phyloP scores from a whole-genome alignment of 2,888 invertebrate species.

The Conus canariensis region DNA sequence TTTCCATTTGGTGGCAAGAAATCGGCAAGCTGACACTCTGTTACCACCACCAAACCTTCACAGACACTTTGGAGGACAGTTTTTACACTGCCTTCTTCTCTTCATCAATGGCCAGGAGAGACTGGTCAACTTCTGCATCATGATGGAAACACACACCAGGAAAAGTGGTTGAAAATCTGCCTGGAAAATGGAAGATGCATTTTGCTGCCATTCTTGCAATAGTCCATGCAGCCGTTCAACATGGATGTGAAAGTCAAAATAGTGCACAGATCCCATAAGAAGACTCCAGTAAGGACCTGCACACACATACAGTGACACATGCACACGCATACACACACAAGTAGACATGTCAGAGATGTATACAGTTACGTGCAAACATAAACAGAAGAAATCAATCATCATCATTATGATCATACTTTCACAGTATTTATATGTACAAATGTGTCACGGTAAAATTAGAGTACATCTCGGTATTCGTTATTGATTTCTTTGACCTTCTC shows the following conservation, averaged over 20 bases:
- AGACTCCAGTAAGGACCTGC: not conserved
- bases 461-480: too few relatives aligned
- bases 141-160: not conserved
- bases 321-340: too few relatives aligned
- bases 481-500: too few relatives aligned
- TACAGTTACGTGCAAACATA: too few relatives aligned
- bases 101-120: not conserved
- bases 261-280: not conserved
- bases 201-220: not conserved
- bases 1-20: too few relatives aligned
- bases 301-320: too few relatives aligned
- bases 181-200: not conserved
- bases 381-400: too few relatives aligned
- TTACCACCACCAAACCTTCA: not conserved
- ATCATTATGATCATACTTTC: too few relatives aligned
- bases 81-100: slow-evolving; percentile 12
- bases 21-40: not conserved
- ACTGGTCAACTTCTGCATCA: slow-evolving; percentile 1
- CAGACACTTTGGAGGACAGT: not conserved
- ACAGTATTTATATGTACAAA: too few relatives aligned
- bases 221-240: not conserved
- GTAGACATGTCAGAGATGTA: too few relatives aligned
- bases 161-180: not conserved
- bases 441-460: too few relatives aligned
- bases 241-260: slow-evolving; percentile 31